phyloP scores from a whole-genome alignment of 2,888 invertebrate genomes.

The Noctua janthe region DNA sequence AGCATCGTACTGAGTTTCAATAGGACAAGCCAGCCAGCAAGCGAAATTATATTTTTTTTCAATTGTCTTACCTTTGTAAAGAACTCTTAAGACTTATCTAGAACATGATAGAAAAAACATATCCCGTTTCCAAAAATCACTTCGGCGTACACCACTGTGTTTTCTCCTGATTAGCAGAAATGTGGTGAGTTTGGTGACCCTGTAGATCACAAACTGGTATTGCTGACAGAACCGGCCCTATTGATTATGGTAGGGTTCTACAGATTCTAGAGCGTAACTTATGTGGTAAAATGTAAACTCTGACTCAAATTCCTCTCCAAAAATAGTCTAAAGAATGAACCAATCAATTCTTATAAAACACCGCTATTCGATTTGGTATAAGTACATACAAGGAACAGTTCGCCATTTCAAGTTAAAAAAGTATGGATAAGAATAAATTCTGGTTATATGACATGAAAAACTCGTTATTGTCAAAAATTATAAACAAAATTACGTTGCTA shows the following conservation, averaged over 20 bases:
- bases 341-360: not conserved
- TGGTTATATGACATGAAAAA: not conserved
- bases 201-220: not conserved
- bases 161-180: not conserved
- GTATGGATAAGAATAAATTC: not conserved
- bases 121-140: not conserved
- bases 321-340: not conserved
- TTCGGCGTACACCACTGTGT: not conserved
- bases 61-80: not conserved
- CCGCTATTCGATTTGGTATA: not conserved
- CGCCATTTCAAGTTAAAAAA: not conserved
- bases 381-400: not conserved
- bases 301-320: not conserved
- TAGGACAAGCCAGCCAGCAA: too few species aligned
- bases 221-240: too few species aligned
- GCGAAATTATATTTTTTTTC: too few species aligned
- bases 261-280: not conserved
- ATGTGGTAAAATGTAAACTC: not conserved
- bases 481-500: constrained; percentile 42
- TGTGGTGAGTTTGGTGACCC: not conserved
- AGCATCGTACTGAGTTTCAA: not conserved
- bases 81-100: not conserved
- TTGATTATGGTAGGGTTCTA: not conserved
- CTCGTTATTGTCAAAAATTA: constrained; percentile 6
- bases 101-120: not conserved